Evolutionary conservation across 2,797 vertebrate species (phyloP).

Genomic region (Tapera naevia): DNA sequence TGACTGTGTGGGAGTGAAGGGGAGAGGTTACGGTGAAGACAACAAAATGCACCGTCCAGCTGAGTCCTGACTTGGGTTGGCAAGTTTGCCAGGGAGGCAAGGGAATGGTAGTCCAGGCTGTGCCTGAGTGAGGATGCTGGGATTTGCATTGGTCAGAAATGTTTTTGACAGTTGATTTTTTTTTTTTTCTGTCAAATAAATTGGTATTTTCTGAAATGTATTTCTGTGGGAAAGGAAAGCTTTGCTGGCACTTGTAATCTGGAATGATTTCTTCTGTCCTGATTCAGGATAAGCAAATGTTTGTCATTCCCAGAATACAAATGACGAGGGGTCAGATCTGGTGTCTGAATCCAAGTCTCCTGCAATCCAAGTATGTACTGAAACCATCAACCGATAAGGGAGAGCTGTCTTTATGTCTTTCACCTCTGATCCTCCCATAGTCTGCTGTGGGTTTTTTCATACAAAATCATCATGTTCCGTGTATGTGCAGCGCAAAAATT

Average conservation of each 20-base stretch:
- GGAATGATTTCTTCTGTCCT: neutral
- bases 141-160: neutral
- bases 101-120: neutral
- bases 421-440: neutral
- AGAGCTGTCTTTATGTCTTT: neutral
- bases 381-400: neutral
- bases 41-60: neutral
- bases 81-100: no score
- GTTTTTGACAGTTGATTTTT: neutral
- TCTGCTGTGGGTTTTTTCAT: neutral
- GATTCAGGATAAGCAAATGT: neutral
- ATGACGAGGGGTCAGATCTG: neutral
- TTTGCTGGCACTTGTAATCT: neutral
- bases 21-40: neutral
- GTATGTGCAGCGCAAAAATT: neutral
- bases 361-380: neutral
- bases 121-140: rapidly evolving
- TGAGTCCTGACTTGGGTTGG: rapidly evolving
- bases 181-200: neutral
- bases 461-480: neutral
- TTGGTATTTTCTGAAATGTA: neutral
- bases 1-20: rapidly evolving
- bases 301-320: neutral
- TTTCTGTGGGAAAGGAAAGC: neutral
- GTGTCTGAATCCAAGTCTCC: neutral